Percentiles rank a stretch among this genome's conserved stretches.
phyloP scores from a whole-genome alignment of 2,888 invertebrate genomes.

The Encarsia formosa region DNA sequence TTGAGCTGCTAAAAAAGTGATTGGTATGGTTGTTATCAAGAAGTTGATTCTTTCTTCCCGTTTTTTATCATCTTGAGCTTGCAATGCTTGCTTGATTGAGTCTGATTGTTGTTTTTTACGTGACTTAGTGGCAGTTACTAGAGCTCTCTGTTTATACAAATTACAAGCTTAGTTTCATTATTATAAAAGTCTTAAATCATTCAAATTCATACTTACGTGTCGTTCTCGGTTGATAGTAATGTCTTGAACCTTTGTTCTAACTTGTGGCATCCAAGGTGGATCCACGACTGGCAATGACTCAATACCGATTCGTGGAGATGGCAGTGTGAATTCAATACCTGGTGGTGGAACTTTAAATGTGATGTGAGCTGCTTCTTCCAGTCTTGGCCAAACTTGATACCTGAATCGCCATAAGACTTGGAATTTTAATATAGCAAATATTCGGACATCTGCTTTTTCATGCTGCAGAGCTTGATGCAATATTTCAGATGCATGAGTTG shows the following conservation, averaged over 20 bases:
- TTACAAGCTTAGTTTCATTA: not conserved
- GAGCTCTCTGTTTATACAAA: slow-evolving; percentile 75
- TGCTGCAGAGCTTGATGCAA: slow-evolving; percentile 87
- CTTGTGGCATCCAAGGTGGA: slow-evolving; percentile 98
- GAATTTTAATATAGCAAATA: slow-evolving; percentile 80
- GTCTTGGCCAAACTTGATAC: slow-evolving; percentile 97
- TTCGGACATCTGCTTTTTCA: slow-evolving; percentile 74
- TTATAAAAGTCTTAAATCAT: not conserved
- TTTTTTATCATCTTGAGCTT: slow-evolving; percentile 94
- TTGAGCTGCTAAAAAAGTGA: slow-evolving; percentile 91
- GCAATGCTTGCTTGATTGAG: slow-evolving; percentile 89
- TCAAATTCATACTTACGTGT: slow-evolving; percentile 63
- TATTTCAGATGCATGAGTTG: slow-evolving; percentile 82
- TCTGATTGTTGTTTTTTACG: slow-evolving; percentile 99
- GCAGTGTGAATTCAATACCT: slow-evolving; percentile 97
- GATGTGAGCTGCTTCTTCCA: slow-evolving; percentile 96
- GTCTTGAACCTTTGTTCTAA: slow-evolving; percentile 98
- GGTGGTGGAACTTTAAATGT: slow-evolving; percentile 98
- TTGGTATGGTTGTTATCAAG: slow-evolving; percentile 91
- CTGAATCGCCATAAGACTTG: slow-evolving; percentile 95
- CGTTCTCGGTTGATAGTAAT: slow-evolving; percentile 97
- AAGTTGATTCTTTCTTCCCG: slow-evolving; percentile 93
- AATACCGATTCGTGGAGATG: slow-evolving; percentile 97
- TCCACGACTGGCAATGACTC: slow-evolving; percentile 93
- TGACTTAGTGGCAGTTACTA: slow-evolving; percentile 98